These are phyloP conservation scores for Puma concolor DNA, from an alignment of 2,113 vertebrate genomes.

Conservation along the genomic window DNA sequence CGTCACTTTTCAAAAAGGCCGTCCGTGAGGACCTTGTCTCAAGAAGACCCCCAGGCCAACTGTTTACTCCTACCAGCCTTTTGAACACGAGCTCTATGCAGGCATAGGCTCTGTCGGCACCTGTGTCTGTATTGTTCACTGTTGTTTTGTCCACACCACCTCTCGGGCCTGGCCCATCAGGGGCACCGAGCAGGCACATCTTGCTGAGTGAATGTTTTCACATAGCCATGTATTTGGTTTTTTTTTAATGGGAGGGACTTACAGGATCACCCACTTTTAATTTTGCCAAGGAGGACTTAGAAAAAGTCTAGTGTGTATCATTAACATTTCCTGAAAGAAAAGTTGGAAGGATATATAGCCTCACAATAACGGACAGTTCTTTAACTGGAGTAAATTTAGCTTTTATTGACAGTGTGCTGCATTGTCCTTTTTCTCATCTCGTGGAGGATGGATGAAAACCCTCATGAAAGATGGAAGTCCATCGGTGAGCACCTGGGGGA, in stretches of 20 bases:
- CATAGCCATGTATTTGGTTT: not conserved
- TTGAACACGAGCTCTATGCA: accelerated
- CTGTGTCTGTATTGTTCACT: accelerated
- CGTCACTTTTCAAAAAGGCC: not conserved
- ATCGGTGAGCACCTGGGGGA: not conserved
- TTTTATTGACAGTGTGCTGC: not conserved
- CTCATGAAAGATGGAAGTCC: accelerated
- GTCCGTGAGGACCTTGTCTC: not conserved
- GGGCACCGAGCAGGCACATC: not conserved
- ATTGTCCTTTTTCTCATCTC: not conserved
- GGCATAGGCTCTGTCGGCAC: accelerated
- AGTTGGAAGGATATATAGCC: conserved; percentile 3
- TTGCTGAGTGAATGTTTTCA: not conserved
- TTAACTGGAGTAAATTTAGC: not conserved
- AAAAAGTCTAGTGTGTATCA: not conserved
- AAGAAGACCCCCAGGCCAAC: not conserved
- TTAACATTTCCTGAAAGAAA: not conserved
- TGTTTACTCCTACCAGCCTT: not conserved
- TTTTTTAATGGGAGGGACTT: not conserved
- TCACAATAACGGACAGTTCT: not conserved
- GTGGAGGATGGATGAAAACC: not conserved
- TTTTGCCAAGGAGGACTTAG: conserved; percentile 42
- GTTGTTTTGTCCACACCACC: not conserved
- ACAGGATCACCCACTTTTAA: not conserved
- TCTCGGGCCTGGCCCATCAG: accelerated